These are phyloP conservation scores for Pundamilia nyererei DNA, from an alignment of 2,113 vertebrate genomes.

Conservation along the genomic window DNA sequence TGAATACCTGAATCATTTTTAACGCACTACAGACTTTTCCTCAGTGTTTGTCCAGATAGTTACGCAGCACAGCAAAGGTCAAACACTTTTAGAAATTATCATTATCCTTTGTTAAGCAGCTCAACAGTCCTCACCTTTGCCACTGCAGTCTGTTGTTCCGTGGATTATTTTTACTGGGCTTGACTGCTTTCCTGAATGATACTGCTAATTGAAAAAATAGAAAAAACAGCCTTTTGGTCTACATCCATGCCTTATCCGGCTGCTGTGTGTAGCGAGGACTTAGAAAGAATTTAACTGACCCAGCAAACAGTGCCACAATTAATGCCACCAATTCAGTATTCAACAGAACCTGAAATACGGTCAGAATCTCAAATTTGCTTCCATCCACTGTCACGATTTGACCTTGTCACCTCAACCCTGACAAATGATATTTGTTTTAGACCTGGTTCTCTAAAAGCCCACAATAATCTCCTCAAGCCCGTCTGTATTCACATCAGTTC, in stretches of 20 bases:
- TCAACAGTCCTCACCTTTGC: neutral
- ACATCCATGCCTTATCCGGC: neutral
- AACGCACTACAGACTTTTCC: neutral
- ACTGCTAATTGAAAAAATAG: neutral
- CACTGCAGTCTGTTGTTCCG: neutral
- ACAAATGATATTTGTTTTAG: neutral
- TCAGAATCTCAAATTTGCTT: neutral
- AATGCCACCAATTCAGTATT: neutral
- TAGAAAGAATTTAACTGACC: neutral
- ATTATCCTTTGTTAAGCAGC: neutral
- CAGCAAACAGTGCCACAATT: neutral
- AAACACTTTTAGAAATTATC: neutral
- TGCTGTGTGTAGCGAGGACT: neutral
- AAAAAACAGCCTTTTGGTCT: neutral
- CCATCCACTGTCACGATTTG: neutral
- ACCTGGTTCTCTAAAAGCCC: neutral
- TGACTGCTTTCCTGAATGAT: constrained; percentile 12
- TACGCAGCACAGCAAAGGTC: neutral
- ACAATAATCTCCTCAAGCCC: neutral
- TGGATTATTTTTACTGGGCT: neutral
- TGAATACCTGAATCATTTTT: neutral
- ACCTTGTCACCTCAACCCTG: neutral
- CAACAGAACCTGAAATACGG: neutral
- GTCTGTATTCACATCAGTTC: neutral
- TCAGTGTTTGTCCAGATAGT: neutral